Base-by-base conservation (phyloP, 1,140 invertebrate genomes). In the Bombus pyrosoma region DNA sequence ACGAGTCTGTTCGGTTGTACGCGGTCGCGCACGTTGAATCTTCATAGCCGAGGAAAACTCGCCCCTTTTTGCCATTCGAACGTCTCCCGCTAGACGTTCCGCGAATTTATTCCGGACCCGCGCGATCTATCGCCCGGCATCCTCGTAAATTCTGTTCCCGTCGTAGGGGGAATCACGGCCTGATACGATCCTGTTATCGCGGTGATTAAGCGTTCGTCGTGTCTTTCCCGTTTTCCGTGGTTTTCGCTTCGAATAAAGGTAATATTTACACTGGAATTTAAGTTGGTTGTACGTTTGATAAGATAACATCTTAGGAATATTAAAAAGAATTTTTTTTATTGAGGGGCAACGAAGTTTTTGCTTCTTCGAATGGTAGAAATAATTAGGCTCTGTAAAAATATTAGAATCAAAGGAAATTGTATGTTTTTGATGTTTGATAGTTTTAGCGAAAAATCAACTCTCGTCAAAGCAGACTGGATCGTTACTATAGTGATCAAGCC, bases 31-130 rank as follows among this genome's bases (percentile, higher is more conserved):
- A 64, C 80, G 86, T 72, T 89, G 89, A 90, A 87, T 90, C 89
- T 90, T 90, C 82, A 87, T 87, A 80, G 81, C 79, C 8, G 53
- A 22, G 88, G 80, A 89, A 89, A 89, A 86, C 71, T 89, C 69
- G 34, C 66, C 59, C 86, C 57, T 78, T 85, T 84, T 85, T 85
- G 62, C 43, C 64, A 41, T 66, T 64, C 68, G 64, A 64, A 22
- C 81, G 73, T 72, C 71, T 66, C 64, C 22, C 75, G 62, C 34
- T 64, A 83, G 79, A 85, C 76, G 72, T 80, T 47, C 53, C 71
- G 64, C 87, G 83, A 88, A 81, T 89, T 82, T 89, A 87, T 87
- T 87, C 73, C 34, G 76, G 83, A 84, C 79, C n/a, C 76, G 53
- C 22, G 64, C 81, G 81, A 78, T 57, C 34, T 69, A 78, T 28